phyloP scores from a whole-genome alignment of 2,797 vertebrate genomes.

The Paedocypris micromegethes region DNA sequence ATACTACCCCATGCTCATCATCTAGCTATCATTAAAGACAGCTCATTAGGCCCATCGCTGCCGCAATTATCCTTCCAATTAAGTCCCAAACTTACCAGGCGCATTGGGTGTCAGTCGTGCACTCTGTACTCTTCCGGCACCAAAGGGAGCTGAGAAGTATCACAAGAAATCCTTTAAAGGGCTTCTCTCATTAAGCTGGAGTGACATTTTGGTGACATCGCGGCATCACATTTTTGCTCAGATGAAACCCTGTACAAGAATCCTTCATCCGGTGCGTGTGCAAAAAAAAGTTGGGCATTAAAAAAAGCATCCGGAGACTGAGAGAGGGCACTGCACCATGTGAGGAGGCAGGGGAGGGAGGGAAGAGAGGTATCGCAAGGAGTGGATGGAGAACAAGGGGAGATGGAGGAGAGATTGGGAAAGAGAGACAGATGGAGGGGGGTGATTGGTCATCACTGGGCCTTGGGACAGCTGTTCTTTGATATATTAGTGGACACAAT shows the following conservation, averaged over 20 bases:
- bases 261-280: not conserved
- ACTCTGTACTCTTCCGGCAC: conserved; percentile 7
- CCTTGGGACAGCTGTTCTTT: conserved; percentile 90
- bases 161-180: conserved; percentile 4
- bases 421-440: conserved; percentile 70
- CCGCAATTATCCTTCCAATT: conserved; percentile 65
- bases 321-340: conserved; percentile 42
- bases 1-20: conserved; percentile 29
- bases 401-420: conserved; percentile 53
- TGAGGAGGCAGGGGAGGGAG: conserved; percentile 32
- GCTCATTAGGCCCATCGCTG: conserved; percentile 67
- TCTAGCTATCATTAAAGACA: conserved; percentile 45
- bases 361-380: conserved; percentile 41
- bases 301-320: conserved; percentile 40
- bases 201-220: not conserved
- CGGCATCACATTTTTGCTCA: not conserved
- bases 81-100: conserved; percentile 5
- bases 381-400: conserved; percentile 50
- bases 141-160: not conserved
- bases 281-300: conserved; percentile 52
- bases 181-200: not conserved
- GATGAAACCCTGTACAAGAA: too few species aligned
- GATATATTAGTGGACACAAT: conserved; percentile 83
- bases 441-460: conserved; percentile 73
- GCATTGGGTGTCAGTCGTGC: conserved; percentile 9